Base-by-base conservation (phyloP, 2,797 vertebrate genomes). In the Orestias chungarensis region DNA sequence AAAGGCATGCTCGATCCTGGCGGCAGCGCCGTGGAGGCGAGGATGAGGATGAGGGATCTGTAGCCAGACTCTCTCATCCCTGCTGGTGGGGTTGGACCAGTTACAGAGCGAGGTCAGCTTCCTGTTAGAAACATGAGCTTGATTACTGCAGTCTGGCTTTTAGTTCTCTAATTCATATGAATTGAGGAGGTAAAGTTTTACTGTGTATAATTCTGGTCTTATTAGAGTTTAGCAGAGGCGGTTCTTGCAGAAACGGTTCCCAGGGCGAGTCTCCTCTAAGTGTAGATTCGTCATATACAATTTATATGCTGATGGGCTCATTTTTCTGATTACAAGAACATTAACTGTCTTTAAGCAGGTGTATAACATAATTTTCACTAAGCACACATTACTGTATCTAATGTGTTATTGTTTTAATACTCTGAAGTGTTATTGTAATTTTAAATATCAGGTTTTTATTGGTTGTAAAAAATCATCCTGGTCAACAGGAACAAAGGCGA, bases 31-130 rank as follows among this genome's bases (percentile, higher is more conserved):
- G 78, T n/a, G 52, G 11, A 61, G 15, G 78, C 33, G 75, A 46
- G 74, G 15, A 75, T 68, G 77, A 64, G 69, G 75, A 64, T 69
- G 75, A 74, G 68, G 76, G 76, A 66, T 29, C 83, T 73, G 85
- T 86, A 65, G 82, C 72, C 68, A 82, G 71, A 47, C 54, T 80
- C 80, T 18, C 74, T 73, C 86, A 64, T 54, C 74, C 27, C 81
- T 70, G 64, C 70, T 43, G 74, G 59, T 71, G 52, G 71, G 64
- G 73, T 35, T 67, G 0, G 81, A 70, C 79, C 86, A 86, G 81
- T 85, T 47, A 73, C 44, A 73, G 81, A 15, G 12, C 40, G 82
- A 75, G 68, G 68, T 18, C 29, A 12, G 31, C 10, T 38, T 35
- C 57, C 33, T 38, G 57, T 61, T n/a, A 61, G 9, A 61, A 61